phyloP scores from a whole-genome alignment of 2,888 invertebrate genomes.

The Dryadula phaetusa region DNA sequence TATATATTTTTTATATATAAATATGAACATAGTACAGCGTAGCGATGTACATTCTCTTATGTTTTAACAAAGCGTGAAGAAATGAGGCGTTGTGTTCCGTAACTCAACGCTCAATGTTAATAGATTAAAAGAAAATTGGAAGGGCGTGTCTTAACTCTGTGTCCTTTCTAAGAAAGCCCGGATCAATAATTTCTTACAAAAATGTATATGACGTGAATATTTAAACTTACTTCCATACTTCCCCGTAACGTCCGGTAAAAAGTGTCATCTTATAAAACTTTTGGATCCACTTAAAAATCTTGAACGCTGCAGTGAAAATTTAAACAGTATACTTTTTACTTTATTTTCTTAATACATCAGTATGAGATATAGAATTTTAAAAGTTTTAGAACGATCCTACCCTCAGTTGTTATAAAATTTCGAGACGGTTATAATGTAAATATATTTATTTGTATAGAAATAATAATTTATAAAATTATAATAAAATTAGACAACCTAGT shows the following conservation, averaged over 20 bases:
- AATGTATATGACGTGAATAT: constrained; percentile 5
- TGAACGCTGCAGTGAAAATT: constrained; percentile 23
- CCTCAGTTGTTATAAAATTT: not conserved
- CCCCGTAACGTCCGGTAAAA: constrained; percentile 13
- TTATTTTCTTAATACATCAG: constrained; percentile 16
- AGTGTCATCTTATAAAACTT: constrained; percentile 18
- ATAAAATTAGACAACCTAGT: too few species aligned
- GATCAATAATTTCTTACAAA: not conserved
- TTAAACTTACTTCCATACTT: constrained; percentile 10
- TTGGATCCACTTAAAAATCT: constrained; percentile 26
- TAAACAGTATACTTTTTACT: constrained; percentile 15
- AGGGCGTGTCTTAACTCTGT: not conserved
- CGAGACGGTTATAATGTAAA: too few species aligned
- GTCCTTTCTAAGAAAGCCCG: not conserved
- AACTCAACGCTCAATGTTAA: too few species aligned
- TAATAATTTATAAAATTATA: too few species aligned
- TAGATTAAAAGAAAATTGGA: too few species aligned
- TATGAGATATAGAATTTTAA: constrained; percentile 7
- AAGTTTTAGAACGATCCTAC: not conserved
- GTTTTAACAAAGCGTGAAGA: too few species aligned
- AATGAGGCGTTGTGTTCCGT: too few species aligned
- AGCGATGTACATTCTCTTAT: too few species aligned
- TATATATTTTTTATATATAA: too few species aligned
- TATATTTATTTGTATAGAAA: too few species aligned
- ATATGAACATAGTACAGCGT: too few species aligned